Evolutionary conservation across 2,113 vertebrate species (phyloP).

Genomic region (Mystacornis crossleyi): DNA sequence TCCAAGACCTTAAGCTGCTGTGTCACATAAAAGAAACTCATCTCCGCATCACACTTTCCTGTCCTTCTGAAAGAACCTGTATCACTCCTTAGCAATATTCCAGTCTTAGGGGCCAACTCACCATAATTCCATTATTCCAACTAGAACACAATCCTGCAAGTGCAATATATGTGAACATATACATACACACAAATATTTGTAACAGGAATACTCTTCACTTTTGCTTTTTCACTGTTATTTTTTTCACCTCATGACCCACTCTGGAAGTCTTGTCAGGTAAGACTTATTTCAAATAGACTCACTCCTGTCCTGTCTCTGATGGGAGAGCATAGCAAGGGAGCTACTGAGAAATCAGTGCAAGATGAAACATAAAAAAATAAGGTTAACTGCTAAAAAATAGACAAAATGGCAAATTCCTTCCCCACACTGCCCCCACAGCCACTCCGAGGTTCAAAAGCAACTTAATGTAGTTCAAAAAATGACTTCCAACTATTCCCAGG

Average conservation of each 20-base stretch:
- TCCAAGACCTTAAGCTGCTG: neutral
- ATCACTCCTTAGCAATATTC: neutral
- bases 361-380: neutral
- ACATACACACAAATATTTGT: neutral
- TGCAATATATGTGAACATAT: neutral
- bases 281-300: neutral
- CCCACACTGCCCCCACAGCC: fast-evolving
- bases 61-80: neutral
- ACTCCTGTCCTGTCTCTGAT: neutral
- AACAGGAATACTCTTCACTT: neutral
- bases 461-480: neutral
- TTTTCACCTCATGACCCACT: neutral
- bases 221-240: neutral
- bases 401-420: neutral
- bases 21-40: neutral
- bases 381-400: neutral
- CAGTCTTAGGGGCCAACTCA: neutral
- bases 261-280: neutral
- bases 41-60: neutral
- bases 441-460: neutral
- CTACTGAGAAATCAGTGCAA: neutral
- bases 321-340: neutral
- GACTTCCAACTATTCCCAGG: neutral
- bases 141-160: neutral
- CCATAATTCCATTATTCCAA: neutral